A percentile compares a stretch with the other conserved stretches of the same genome.
Evolutionary conservation across 2,797 vertebrate species (phyloP).

Genomic region (Neosilurus mollespiculum): DNA sequence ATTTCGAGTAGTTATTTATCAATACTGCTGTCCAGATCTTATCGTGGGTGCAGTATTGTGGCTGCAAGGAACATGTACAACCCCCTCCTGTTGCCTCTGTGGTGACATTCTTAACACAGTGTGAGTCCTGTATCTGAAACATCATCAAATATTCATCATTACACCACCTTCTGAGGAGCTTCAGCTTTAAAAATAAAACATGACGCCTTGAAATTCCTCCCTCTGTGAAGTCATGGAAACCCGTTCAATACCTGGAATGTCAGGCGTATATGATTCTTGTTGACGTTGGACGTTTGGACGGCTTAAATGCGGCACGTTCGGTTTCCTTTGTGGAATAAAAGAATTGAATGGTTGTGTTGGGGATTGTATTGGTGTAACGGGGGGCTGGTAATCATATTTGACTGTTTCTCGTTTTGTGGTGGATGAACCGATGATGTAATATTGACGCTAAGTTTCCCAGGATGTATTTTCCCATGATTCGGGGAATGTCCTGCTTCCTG

Average conservation of each 20-base stretch:
- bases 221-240: neutral
- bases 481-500: neutral
- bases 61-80: neutral
- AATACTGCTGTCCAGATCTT: neutral
- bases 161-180: slow-evolving; percentile 1
- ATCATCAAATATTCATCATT: slow-evolving; percentile 43
- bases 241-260: neutral
- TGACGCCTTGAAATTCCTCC: neutral
- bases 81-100: neutral
- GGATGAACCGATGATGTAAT: neutral
- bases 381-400: neutral
- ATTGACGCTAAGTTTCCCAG: neutral
- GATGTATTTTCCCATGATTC: neutral
- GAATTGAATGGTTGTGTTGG: neutral
- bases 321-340: neutral
- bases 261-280: neutral
- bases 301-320: neutral
- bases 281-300: neutral
- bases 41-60: no score
- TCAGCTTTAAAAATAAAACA: slow-evolving; percentile 37
- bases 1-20: neutral
- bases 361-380: neutral
- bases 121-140: slow-evolving; percentile 4
- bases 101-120: slow-evolving; percentile 32
- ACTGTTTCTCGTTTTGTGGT: neutral